A percentile compares a stretch with the other conserved stretches of the same genome.
These are phyloP conservation scores for Dendrolimus punctatus DNA, from an alignment of 1,140 invertebrate species.

Conservation along the genomic window DNA sequence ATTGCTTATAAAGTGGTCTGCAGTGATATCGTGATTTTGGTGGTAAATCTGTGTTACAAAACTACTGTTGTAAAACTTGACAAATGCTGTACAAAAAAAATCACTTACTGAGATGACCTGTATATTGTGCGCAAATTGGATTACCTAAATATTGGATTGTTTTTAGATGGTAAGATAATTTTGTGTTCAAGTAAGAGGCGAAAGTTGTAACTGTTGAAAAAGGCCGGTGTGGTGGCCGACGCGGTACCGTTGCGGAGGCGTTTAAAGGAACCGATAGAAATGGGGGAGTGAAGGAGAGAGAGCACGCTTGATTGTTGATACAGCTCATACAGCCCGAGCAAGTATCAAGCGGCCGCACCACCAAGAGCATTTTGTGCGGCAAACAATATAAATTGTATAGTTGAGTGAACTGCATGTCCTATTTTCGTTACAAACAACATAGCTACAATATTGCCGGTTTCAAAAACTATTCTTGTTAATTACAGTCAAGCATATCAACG, in stretches of 20 bases:
- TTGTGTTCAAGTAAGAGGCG: slow-evolving; percentile 19
- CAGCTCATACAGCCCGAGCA: slow-evolving; percentile 23
- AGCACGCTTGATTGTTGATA: slow-evolving; percentile 51
- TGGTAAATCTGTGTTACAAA: too few species aligned
- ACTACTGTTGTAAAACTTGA: too few species aligned
- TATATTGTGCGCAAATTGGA: slow-evolving; percentile 37
- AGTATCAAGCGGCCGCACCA: slow-evolving; percentile 20
- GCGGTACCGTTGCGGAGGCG: slow-evolving; percentile 27
- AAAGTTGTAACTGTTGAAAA: slow-evolving; percentile 27
- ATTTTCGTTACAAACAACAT: slow-evolving; percentile 12
- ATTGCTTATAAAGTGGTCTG: too few species aligned
- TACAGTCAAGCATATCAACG: too few species aligned
- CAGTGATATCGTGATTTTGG: too few species aligned
- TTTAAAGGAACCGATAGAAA: slow-evolving; percentile 46
- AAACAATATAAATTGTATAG: slow-evolving; percentile 23
- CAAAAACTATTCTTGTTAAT: too few species aligned
- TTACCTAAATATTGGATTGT: slow-evolving; percentile 27
- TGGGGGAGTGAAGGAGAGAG: slow-evolving; percentile 54
- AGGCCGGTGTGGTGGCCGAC: slow-evolving; percentile 8
- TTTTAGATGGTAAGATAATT: slow-evolving; percentile 26
- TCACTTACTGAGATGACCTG: slow-evolving; percentile 28
- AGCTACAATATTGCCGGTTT: neutral
- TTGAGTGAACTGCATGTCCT: slow-evolving; percentile 21
- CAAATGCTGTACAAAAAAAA: too few species aligned
- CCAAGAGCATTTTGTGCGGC: slow-evolving; percentile 15